Evolutionary conservation across 2,888 invertebrate genomes (phyloP).

Genomic region (Girardia tigrina): DNA sequence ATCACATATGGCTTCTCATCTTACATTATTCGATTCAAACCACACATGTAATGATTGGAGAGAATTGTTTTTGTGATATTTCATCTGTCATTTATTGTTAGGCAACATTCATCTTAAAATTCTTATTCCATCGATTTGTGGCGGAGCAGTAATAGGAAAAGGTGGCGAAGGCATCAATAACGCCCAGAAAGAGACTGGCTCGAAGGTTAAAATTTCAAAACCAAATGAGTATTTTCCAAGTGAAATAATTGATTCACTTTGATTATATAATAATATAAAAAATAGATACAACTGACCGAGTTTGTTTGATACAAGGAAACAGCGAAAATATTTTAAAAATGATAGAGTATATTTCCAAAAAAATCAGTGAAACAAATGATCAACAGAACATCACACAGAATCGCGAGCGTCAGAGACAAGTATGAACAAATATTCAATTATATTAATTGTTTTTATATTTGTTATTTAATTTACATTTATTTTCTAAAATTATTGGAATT

Average conservation of each 20-base stretch:
- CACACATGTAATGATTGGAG: background rate
- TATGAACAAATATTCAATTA: too few species aligned
- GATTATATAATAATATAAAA: background rate
- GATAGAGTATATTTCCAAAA: background rate
- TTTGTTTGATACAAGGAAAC: background rate
- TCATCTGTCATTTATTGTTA: background rate
- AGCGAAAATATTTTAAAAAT: background rate
- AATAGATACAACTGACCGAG: background rate
- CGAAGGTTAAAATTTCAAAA: background rate
- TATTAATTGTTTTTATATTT: too few species aligned
- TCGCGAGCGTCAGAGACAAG: background rate
- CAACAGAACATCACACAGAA: background rate
- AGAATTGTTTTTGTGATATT: background rate
- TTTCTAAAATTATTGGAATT: too few species aligned
- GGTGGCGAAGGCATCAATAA: background rate
- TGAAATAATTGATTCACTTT: background rate
- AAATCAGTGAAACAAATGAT: background rate
- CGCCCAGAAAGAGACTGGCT: background rate
- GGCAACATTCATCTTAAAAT: slow-evolving; percentile 11
- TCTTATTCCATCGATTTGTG: slow-evolving; percentile 7
- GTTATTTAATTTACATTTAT: too few species aligned
- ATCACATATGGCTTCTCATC: background rate
- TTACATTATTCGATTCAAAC: slow-evolving; percentile 3
- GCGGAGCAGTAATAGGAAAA: slow-evolving; percentile 12
- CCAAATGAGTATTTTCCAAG: background rate